phyloP scores from a whole-genome alignment of 30 jellyfish, hydroid and myxozoan species.

The Chrysaora quinquecirrha region DNA sequence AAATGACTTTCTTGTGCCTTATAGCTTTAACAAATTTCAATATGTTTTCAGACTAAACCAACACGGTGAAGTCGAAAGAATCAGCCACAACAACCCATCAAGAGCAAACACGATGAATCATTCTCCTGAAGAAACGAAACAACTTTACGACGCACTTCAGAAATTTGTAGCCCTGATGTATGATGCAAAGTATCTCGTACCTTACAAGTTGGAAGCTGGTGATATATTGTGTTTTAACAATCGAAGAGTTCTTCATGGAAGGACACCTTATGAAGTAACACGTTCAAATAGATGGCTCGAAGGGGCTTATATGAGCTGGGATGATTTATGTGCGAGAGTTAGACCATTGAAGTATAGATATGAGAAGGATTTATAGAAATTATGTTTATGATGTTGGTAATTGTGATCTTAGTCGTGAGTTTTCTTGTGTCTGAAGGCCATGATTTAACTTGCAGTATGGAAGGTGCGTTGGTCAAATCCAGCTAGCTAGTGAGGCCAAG shows the following conservation, averaged over 20 bases:
- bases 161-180: slow-evolving; percentile 25
- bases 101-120: slow-evolving; percentile 55
- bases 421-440: too few relatives aligned
- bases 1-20: too few relatives aligned
- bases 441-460: too few relatives aligned
- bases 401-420: too few relatives aligned
- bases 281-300: slow-evolving; percentile 63
- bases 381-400: too few relatives aligned
- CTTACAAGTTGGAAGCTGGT: slow-evolving; percentile 64
- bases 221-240: slow-evolving; percentile 67
- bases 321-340: slow-evolving; percentile 45
- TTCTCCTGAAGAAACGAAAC: slow-evolving; percentile 47
- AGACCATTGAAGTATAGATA: slow-evolving; percentile 17
- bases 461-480: too few relatives aligned
- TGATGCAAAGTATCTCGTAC: slow-evolving; percentile 28
- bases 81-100: slow-evolving; percentile 67
- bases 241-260: slow-evolving; percentile 75
- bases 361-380: too few relatives aligned
- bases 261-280: slow-evolving; percentile 65
- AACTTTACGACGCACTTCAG: slow-evolving; percentile 48
- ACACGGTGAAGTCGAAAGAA: slow-evolving; percentile 46
- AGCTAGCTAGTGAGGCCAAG: too few relatives aligned
- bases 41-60: slow-evolving; percentile 65
- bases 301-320: slow-evolving; percentile 77
- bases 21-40: too few relatives aligned